These are phyloP conservation scores for Drosophila setifemur DNA, from an alignment of 1,140 invertebrate species.

Conservation along the genomic window DNA sequence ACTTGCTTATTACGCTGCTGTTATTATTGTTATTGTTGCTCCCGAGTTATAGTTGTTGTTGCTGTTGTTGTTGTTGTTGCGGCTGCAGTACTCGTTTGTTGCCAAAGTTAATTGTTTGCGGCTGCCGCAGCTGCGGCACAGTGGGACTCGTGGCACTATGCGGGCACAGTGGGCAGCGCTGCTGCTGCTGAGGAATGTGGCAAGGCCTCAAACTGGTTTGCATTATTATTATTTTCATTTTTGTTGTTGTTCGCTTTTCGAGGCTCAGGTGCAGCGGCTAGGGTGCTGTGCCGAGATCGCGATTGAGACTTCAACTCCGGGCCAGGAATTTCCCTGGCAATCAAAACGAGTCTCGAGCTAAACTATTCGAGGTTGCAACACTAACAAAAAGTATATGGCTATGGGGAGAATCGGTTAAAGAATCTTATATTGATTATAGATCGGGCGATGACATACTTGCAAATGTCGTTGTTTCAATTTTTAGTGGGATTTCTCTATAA, in stretches of 20 bases:
- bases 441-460: too few species aligned
- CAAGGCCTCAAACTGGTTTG: conserved; percentile 35
- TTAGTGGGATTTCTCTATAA: too few species aligned
- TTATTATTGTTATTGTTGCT: conserved; percentile 18
- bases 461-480: too few species aligned
- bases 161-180: conserved; percentile 33
- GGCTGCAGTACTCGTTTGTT: conserved; percentile 70
- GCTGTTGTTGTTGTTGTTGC: conserved; percentile 16
- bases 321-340: conserved; percentile 19
- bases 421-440: too few species aligned
- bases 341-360: conserved; percentile 4
- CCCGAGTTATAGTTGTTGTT: conserved; percentile 13
- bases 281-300: conserved; percentile 1
- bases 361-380: neutral
- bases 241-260: neutral
- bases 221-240: neutral
- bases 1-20: conserved; percentile 45
- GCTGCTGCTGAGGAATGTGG: conserved; percentile 20
- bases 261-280: conserved; percentile 29
- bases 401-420: neutral
- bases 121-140: conserved; percentile 63
- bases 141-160: conserved; percentile 33
- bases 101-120: conserved; percentile 75
- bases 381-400: neutral
- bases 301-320: conserved; percentile 34